phyloP scores from a whole-genome alignment of 2,113 vertebrate species.

The Leptobrachium leishanense region DNA sequence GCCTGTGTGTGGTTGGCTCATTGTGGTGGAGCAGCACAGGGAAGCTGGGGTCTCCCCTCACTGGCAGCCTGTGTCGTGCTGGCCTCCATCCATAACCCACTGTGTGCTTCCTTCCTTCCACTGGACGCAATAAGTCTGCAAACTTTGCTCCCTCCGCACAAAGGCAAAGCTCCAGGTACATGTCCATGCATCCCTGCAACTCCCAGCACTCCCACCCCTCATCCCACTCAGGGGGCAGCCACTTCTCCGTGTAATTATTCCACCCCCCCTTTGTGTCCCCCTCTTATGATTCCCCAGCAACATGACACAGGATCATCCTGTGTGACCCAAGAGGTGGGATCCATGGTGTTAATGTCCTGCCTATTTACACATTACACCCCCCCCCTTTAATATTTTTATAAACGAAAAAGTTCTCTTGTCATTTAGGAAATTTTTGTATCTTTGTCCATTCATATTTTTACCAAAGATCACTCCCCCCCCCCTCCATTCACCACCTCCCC shows the following conservation, averaged over 20 bases:
- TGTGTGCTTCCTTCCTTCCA: conserved; percentile 6
- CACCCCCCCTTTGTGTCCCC: neutral
- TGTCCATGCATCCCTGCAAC: neutral
- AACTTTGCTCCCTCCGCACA: conserved; percentile 23
- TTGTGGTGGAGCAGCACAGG: conserved; percentile 35
- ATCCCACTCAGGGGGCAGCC: neutral
- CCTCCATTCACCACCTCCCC: too few relatives aligned
- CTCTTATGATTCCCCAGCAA: neutral
- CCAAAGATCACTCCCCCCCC: too few relatives aligned
- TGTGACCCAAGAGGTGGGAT: too few relatives aligned
- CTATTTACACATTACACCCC: too few relatives aligned
- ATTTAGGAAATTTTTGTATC: too few relatives aligned
- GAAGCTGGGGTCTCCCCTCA: neutral
- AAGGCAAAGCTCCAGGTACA: conserved; percentile 27
- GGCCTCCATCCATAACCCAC: neutral
- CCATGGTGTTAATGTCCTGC: too few relatives aligned
- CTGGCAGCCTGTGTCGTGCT: neutral
- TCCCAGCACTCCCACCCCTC: neutral
- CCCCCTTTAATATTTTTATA: too few relatives aligned
- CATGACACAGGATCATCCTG: too few relatives aligned
- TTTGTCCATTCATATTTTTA: too few relatives aligned
- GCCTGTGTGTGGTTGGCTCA: conserved; percentile 38
- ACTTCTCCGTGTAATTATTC: neutral
- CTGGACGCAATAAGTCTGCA: conserved; percentile 8
- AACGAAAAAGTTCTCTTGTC: too few relatives aligned